Base-by-base conservation (phyloP, 2,797 vertebrate species). In the Zalophus californianus region DNA sequence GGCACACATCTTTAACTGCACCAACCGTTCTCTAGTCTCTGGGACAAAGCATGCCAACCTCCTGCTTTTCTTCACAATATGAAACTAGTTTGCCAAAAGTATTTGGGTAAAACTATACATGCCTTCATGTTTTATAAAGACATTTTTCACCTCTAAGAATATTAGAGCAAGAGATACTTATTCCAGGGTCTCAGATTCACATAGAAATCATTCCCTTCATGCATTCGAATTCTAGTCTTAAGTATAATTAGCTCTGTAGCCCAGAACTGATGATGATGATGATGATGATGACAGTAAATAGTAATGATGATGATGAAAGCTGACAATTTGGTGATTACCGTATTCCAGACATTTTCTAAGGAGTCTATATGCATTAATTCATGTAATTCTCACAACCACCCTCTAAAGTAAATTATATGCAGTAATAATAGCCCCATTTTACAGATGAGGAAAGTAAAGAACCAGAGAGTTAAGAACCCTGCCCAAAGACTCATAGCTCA, bases 71-170 rank as follows among this genome's bases (percentile, higher is more conserved):
- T 91, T 89, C 32, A 91, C 32, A 75, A 25, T 16, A 56, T 56
- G 50, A 87, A 92, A 58, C 1, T 64, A 83, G 20, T 16, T 85
- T 80, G 7, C 32, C 87, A 32, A 88, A 21, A 79, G 52, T 68
- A 58, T 78, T 35, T 83, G 9, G 50, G 18, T 90, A 86, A 72
- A 95, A 88, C 70, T 84, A 90, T 72, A 52, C 35, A 79, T 23
- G 16, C 73, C 29, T 94, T 92, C 25, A 21, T 79, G 90, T 78
- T 78, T 44, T 48, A 87, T 41, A 73, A 85, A 87, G 64, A 52
- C 29, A 50, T 27, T 48, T 87, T 73, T 97, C 35, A 73, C 56
- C 27, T 92, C 62, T 85, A 50, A 89, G 66, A 75, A 82, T 89
- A 90, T 86, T 84, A 90, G 32, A 86, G 1, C 10, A 44, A 92